Conservation (phyloP, 2,113 vertebrate genomes). For the Carettochelys insculpta region DNA sequence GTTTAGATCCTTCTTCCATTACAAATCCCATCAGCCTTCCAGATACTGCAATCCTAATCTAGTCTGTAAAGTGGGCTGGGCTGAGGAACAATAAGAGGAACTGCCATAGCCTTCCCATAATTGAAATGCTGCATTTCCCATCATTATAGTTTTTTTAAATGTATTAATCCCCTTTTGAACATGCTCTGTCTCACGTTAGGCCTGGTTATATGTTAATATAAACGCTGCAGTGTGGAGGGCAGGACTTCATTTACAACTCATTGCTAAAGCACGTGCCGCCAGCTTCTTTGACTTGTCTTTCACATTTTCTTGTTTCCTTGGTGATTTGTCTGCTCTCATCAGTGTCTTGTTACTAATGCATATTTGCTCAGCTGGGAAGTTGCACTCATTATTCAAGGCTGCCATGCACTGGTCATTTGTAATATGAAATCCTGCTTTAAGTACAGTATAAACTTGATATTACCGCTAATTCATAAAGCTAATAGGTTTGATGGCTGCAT, state of each 20-base stretch:
- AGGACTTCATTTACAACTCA: slow-evolving; percentile 41
- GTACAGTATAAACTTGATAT: not conserved
- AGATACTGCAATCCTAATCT: not conserved
- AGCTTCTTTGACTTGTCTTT: slow-evolving; percentile 35
- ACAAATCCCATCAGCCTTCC: not conserved
- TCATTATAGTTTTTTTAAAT: slow-evolving; percentile 4
- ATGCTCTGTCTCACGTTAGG: not conserved
- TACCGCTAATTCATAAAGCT: not conserved
- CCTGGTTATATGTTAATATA: not conserved
- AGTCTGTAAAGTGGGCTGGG: not conserved
- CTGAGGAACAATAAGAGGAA: not conserved
- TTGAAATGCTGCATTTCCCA: not conserved
- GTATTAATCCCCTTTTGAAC: not conserved
- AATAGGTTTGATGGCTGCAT: not conserved
- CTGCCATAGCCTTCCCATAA: not conserved
- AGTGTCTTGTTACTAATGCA: slow-evolving; percentile 58
- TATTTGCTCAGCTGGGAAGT: slow-evolving; percentile 62
- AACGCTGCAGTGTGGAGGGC: slow-evolving; percentile 34
- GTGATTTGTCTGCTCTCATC: slow-evolving; percentile 58
- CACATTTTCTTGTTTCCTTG: slow-evolving; percentile 45
- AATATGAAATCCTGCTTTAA: slow-evolving; percentile 49
- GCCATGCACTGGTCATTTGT: slow-evolving; percentile 63
- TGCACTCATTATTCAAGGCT: slow-evolving; percentile 60
- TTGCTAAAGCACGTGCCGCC: not conserved
- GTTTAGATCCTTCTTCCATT: fast-evolving